These are phyloP conservation scores for Aricia artaxerxes DNA, from an alignment of 2,888 invertebrate genomes.

Conservation along the genomic window DNA sequence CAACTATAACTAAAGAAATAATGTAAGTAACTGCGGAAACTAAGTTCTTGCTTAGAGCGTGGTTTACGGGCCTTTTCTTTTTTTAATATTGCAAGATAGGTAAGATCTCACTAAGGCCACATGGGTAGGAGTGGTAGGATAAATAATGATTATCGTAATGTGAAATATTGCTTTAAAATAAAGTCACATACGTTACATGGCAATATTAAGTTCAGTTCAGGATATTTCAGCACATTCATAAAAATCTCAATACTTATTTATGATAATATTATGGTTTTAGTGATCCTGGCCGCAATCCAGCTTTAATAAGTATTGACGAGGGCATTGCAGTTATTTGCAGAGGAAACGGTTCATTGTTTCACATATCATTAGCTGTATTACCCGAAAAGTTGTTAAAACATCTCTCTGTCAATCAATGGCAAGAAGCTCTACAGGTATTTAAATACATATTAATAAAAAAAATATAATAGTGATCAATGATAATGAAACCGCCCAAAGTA, in stretches of 20 bases:
- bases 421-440: slow-evolving; percentile 88
- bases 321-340: slow-evolving; percentile 91
- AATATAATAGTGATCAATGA: no score
- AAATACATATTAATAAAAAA: neutral
- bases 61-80: neutral
- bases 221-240: no score
- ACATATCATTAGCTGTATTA: slow-evolving; percentile 86
- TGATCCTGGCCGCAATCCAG: slow-evolving; percentile 93
- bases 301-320: slow-evolving; percentile 89
- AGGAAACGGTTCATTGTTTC: slow-evolving; percentile 93
- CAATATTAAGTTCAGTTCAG: no score
- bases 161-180: no score
- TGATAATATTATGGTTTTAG: slow-evolving; percentile 60
- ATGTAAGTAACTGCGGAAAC: slow-evolving; percentile 47
- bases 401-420: slow-evolving; percentile 89
- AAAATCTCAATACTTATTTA: no score
- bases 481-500: no score
- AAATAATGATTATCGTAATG: no score
- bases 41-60: neutral
- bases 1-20: slow-evolving; percentile 70
- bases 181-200: no score
- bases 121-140: no score
- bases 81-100: neutral
- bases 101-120: no score
- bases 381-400: slow-evolving; percentile 78